These are phyloP conservation scores for Aleadryas rufinucha DNA, from an alignment of 2,113 vertebrate species.

Conservation along the genomic window DNA sequence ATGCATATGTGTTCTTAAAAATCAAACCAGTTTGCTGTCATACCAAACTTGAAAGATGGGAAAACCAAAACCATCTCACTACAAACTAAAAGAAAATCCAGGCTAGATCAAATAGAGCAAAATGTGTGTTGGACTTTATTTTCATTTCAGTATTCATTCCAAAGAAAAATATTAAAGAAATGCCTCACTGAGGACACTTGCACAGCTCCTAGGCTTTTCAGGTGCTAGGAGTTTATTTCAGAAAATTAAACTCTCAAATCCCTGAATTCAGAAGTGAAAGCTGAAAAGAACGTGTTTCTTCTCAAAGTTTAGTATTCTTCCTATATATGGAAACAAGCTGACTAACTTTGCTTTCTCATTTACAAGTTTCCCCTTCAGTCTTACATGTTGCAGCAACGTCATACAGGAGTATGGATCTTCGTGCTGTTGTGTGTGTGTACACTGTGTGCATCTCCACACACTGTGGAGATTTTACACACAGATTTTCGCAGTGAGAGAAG, in stretches of 20 bases:
- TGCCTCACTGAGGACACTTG: not conserved
- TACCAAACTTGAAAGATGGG: not conserved
- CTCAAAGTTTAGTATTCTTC: not conserved
- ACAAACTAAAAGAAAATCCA: not conserved
- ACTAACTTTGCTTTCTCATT: not conserved
- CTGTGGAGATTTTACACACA: accelerated
- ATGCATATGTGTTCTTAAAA: not conserved
- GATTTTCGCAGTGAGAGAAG: not conserved
- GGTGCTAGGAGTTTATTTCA: not conserved
- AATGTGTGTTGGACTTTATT: not conserved
- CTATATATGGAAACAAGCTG: not conserved
- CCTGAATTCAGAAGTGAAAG: not conserved
- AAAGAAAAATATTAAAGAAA: not conserved
- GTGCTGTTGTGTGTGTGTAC: not conserved
- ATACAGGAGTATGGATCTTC: not conserved
- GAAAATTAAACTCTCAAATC: not conserved
- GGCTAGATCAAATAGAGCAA: not conserved
- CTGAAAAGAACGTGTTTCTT: not conserved
- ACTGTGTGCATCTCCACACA: not conserved
- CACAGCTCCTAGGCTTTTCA: not conserved
- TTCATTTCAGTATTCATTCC: not conserved
- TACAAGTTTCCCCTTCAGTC: not conserved
- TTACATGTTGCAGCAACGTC: not conserved
- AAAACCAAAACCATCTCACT: not conserved
- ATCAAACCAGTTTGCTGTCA: not conserved